Base-by-base conservation (phyloP, 2,888 invertebrate genomes). In the Chironomus tentans region DNA sequence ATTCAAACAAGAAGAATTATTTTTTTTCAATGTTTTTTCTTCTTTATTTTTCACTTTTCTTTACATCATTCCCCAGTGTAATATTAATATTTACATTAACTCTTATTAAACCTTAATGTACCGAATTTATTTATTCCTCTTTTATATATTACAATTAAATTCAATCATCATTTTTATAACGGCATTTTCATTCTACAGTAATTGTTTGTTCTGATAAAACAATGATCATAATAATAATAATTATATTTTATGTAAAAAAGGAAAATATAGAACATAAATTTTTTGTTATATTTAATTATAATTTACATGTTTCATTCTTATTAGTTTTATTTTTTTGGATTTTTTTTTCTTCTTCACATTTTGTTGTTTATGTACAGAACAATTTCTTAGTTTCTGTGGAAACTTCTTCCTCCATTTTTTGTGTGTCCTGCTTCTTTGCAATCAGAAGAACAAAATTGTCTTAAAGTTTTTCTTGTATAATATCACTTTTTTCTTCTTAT, bases 141-240 rank as follows among this genome's bases (percentile, higher is more conserved):
- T 56, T 61, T 61, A 48, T 56, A 28, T 28, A 71, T 73, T 56
- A 71, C 22, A 73, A 73, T 73, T 73, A 61, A 73, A 73, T 73
- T 73, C 56, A 61, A 73, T 73, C 62, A 62, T 38, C 62, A 62
- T 38, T 28, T 18, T 46, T 22, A 73, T 73, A 73, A 73, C 72
- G 62, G 38, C 21, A 38, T 28, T 28, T 73, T 73, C 56, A 62
- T 62, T 61, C 72, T 62, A 62, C 62, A 18, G 18, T 21, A 62
- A 73, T 73, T 56, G 56, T 56, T 56, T 65, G 22, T 21, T 24
- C 12, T 18, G 22, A 65, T 21, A 65, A 65, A 65, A 56, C 18
- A 38, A 38, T 38, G 10, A 38, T 38, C 28, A 28, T 38, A 7
- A 38, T 38, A 38, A 28, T 28, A 28, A 38, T 38, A 38, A 38